Percentiles rank a stretch among this genome's conserved stretches.
Evolutionary conservation across 2,113 vertebrate genomes (phyloP).

Genomic region (Haemorhous mexicanus): DNA sequence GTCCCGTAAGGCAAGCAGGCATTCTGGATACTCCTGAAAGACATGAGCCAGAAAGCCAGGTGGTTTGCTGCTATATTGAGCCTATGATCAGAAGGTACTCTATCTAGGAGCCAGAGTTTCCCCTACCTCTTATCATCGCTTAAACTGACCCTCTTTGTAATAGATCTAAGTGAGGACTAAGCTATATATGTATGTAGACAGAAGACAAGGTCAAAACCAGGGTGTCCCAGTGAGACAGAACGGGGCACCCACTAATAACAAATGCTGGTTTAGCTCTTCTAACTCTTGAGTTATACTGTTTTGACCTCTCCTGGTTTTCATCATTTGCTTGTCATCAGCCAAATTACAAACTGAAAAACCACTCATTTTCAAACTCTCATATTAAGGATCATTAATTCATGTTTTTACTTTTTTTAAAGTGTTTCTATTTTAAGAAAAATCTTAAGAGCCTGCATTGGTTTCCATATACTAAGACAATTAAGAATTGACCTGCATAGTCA

Average conservation of each 20-base stretch:
- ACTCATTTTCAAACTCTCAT: background rate
- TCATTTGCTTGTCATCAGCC: background rate
- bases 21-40: background rate
- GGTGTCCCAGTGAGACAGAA: background rate
- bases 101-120: background rate
- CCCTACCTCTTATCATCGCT: background rate
- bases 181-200: too few relatives aligned
- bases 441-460: background rate
- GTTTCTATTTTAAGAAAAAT: background rate
- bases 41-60: background rate
- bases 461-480: background rate
- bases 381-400: background rate
- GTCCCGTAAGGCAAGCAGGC: background rate
- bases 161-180: background rate
- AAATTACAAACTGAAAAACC: background rate
- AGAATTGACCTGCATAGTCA: background rate
- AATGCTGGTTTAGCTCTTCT: background rate
- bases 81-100: background rate
- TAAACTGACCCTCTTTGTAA: background rate
- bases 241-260: background rate
- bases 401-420: background rate
- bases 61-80: background rate
- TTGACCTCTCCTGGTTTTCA: background rate
- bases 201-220: background rate
- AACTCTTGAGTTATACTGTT: background rate